Base-by-base conservation (phyloP, 2,797 vertebrate genomes). In the Loriculus beryllinus region DNA sequence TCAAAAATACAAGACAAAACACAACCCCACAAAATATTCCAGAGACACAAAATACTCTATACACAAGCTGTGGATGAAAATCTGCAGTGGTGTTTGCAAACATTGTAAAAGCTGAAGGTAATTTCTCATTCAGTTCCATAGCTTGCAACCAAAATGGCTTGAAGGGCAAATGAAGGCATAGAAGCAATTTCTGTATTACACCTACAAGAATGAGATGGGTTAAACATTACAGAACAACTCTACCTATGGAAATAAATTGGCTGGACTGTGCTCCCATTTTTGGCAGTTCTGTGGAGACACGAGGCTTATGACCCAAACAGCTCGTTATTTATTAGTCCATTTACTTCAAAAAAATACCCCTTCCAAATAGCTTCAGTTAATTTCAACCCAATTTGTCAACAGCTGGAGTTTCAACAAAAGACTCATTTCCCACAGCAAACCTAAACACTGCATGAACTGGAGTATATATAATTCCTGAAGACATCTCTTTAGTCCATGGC, bases 191-290 rank as follows among this genome's bases (percentile, higher is more conserved):
- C 17, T 14, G 54, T 47, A 47, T 25, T 37, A 35, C 1, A 11
- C 10, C 12, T 37, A 0, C 1, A 67, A 67, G n/a, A 74, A 16
- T 25, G 31, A 81, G 10, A 48, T 1, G 3, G 12, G 23, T n/a
- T 57, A 88, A 67, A 25, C 10, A 33, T 51, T 63, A 29, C 14
- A 76, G n/a, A 72, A 3, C 14, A 83, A 29, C 11, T 74, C 56
- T 29, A 5, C 12, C 29, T 42, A 51, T 0, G 49, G 4, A 17
- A 5, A 54, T 10, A 52, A 52, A 69, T 10, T 65, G 57, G 23
- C n/a, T 74, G 7, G 37, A 70, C 39, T 64, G 14, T 14, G 22
- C 9, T 45, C 45, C 48, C 0, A 0, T 26, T 70, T n/a, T 29
- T 33, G 59, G 29, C 19, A 35, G 6, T 35, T 90, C 59, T 74